Conservation (phyloP, 2,888 invertebrate genomes). For the Pseudococcus viburni region DNA sequence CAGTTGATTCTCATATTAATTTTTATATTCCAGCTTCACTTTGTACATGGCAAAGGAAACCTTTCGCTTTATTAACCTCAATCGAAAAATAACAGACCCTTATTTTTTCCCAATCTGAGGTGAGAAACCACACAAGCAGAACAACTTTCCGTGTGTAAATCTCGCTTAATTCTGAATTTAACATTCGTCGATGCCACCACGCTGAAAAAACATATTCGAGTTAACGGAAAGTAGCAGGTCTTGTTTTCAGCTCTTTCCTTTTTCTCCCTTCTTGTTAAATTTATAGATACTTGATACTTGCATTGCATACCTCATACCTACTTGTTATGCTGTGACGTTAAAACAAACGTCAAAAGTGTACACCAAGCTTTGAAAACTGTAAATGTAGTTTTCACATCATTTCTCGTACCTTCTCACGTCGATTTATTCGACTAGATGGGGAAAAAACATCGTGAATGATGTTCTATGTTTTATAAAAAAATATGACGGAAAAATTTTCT, state of each 20-base stretch:
- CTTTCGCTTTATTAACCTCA: too few relatives aligned
- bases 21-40: too few relatives aligned
- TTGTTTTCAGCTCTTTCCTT: constrained; percentile 27
- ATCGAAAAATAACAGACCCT: neutral
- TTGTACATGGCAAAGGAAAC: too few relatives aligned
- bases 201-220: constrained; percentile 21
- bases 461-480: neutral
- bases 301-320: neutral
- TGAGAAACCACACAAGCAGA: neutral
- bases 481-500: too few relatives aligned
- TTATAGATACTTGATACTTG: constrained; percentile 24
- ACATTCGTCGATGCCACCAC: constrained; percentile 8
- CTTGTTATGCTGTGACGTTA: neutral
- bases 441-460: neutral
- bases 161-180: neutral
- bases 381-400: neutral
- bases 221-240: constrained; percentile 11
- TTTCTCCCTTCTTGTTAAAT: constrained; percentile 3
- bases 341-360: neutral
- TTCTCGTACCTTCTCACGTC: neutral
- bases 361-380: neutral
- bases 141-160: neutral
- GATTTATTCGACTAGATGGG: too few relatives aligned
- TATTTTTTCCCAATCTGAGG: neutral
- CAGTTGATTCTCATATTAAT: too few relatives aligned